Evolutionary conservation across 2,113 vertebrate genomes (phyloP).

Genomic region (Neomonachus schauinslandi): DNA sequence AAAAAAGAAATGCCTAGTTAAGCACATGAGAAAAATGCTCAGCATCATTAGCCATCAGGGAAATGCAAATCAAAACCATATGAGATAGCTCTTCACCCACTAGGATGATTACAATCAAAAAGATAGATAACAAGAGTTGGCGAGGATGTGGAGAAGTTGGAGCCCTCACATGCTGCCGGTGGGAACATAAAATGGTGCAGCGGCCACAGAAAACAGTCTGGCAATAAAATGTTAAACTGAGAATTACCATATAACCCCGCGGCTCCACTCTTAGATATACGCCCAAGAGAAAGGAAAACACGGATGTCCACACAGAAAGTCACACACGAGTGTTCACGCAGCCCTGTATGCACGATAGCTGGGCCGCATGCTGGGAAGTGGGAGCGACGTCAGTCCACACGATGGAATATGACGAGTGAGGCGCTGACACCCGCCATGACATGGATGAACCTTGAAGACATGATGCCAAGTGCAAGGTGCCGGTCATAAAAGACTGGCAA

Average conservation of each 20-base stretch:
- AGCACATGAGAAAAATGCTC: neutral
- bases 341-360: neutral
- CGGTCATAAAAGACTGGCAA: neutral
- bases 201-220: neutral
- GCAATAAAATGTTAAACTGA: neutral
- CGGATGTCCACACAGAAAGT: neutral
- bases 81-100: neutral
- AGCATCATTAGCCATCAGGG: neutral
- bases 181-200: neutral
- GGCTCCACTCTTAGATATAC: neutral
- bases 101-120: neutral
- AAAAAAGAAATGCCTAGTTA: neutral
- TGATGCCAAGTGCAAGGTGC: neutral
- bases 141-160: neutral
- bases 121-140: too few species aligned
- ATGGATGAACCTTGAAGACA: neutral
- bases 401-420: neutral
- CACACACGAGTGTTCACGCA: fast-evolving
- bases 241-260: neutral
- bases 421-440: neutral
- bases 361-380: neutral
- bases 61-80: neutral
- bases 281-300: neutral
- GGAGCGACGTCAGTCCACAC: too few species aligned
- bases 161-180: too few species aligned